A percentile compares a stretch with the other conserved stretches of the same genome.
Evolutionary conservation across 2,113 vertebrate genomes (phyloP).

Genomic region (Halcyon senegalensis): DNA sequence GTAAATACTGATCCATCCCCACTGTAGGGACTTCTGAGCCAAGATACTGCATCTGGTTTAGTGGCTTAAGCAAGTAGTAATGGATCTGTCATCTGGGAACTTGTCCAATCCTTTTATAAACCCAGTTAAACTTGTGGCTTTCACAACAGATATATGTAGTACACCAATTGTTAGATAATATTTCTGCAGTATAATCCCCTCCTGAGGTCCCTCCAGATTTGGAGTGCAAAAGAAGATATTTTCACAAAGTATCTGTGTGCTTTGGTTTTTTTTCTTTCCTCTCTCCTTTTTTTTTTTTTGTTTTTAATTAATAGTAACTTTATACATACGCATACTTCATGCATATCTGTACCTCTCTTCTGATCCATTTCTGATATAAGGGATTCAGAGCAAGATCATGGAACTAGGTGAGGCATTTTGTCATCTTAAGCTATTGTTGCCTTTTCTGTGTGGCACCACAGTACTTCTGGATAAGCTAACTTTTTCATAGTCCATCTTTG

Average conservation of each 20-base stretch:
- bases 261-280: background rate
- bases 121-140: background rate
- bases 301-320: background rate
- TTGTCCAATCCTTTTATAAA: conserved; percentile 4
- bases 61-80: background rate
- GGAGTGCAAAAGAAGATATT: background rate
- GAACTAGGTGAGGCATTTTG: background rate
- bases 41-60: background rate
- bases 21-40: background rate
- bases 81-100: background rate
- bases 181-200: background rate
- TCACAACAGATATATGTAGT: background rate
- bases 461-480: background rate
- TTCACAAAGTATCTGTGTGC: background rate
- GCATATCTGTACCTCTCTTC: background rate
- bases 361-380: background rate
- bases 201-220: background rate
- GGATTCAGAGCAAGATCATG: background rate
- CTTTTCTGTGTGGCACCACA: background rate
- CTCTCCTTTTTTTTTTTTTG: too few species aligned
- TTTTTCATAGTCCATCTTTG: background rate
- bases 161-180: background rate
- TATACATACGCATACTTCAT: background rate
- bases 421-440: background rate
- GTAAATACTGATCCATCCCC: background rate